A percentile compares a stretch with the other conserved stretches of the same genome.
phyloP scores from a whole-genome alignment of 1,140 invertebrate species.

The Hylaeus anthracinus region DNA sequence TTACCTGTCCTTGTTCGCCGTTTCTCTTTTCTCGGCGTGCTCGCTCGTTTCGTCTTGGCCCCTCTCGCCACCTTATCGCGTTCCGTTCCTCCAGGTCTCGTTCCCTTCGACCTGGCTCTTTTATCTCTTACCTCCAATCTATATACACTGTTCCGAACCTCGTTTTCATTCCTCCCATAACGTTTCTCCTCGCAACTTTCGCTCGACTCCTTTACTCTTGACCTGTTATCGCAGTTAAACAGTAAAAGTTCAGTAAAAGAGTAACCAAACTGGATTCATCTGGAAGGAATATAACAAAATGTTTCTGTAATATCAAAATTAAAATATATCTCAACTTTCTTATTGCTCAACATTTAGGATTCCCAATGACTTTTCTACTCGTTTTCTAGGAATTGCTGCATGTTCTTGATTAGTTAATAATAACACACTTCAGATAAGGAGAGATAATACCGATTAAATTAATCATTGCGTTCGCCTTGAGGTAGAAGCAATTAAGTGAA shows the following conservation, averaged over 20 bases:
- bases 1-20: conserved; percentile 38
- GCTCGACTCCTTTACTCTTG: no score
- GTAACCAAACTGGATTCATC: no score
- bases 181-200: no score
- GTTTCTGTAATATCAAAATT: no score
- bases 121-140: background rate
- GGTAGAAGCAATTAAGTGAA: background rate
- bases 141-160: no score
- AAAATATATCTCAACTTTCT: no score
- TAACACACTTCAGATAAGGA: background rate
- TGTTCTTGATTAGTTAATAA: background rate
- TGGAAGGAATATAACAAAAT: no score
- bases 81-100: background rate
- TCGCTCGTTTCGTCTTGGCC: conserved; percentile 25
- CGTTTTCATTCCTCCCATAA: background rate
- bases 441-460: background rate
- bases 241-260: no score
- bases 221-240: no score
- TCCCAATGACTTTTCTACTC: no score
- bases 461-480: background rate
- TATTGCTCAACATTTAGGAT: no score
- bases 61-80: conserved; percentile 32
- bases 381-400: no score
- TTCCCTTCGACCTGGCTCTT: background rate
- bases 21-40: conserved; percentile 29